phyloP scores from a whole-genome alignment of 2,797 vertebrate species.

The Chaetophractus vellerosus region DNA sequence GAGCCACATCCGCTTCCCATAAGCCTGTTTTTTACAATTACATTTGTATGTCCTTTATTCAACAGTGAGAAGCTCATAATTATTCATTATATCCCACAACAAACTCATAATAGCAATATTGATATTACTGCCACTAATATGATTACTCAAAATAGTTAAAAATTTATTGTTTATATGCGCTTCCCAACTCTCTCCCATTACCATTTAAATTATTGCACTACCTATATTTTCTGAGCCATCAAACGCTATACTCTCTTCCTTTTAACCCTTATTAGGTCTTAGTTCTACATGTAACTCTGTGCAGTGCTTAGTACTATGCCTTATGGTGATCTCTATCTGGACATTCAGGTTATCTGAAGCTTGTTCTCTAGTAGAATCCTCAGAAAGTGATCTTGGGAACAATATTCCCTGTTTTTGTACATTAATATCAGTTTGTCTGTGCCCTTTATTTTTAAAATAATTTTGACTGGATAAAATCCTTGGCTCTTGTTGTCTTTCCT shows the following conservation, averaged over 20 bases:
- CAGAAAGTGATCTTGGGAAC: not conserved
- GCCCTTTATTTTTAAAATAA: not conserved
- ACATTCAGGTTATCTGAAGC: not conserved
- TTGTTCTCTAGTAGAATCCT: not conserved
- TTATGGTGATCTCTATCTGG: not conserved
- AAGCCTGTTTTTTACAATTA: not conserved
- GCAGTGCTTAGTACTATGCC: not conserved
- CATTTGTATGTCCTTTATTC: not conserved
- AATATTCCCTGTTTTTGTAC: not conserved
- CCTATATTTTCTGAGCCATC: not conserved
- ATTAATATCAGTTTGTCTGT: not conserved
- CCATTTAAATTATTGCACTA: not conserved
- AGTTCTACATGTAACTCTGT: not conserved
- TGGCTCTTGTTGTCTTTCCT: not conserved
- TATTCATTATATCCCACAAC: not conserved
- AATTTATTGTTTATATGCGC: not conserved
- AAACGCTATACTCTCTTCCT: not conserved
- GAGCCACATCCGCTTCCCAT: too few species aligned
- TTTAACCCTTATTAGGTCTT: not conserved
- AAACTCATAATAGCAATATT: not conserved
- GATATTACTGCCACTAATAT: not conserved
- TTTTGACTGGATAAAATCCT: not conserved
- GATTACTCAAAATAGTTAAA: not conserved
- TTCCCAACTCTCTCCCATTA: not conserved
- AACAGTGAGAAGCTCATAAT: not conserved